A percentile compares a stretch with the other conserved stretches of the same genome.
These are phyloP conservation scores for Steinernema hermaphroditum DNA, from an alignment of 2,888 invertebrate genomes.

Conservation along the genomic window DNA sequence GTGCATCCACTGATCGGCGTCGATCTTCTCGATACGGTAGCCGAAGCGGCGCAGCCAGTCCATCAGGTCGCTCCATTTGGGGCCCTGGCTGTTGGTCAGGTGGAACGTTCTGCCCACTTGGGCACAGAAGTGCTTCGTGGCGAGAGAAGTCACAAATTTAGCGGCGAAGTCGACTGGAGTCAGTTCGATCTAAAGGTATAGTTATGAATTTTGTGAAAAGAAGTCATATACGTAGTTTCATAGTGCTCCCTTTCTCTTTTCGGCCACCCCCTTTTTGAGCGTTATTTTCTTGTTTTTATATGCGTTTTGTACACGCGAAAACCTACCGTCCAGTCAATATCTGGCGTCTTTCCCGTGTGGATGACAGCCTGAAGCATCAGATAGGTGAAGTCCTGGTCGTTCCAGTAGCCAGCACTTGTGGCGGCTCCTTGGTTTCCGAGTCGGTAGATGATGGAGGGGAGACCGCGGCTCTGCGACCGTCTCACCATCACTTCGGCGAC, in stretches of 20 bases:
- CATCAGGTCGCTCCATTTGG: conserved; percentile 65
- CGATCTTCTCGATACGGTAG: conserved; percentile 63
- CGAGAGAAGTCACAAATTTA: conserved; percentile 64
- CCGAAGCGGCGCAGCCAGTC: conserved; percentile 68
- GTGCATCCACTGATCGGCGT: conserved; percentile 66
- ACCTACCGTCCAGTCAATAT: conserved; percentile 50
- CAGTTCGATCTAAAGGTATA: conserved; percentile 66
- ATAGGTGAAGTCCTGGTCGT: conserved; percentile 68
- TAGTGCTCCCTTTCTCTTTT: no score
- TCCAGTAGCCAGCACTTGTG: conserved; percentile 65
- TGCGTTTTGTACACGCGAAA: no score
- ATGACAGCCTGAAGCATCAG: conserved; percentile 66
- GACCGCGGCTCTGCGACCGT: conserved; percentile 66
- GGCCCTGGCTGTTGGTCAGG: conserved; percentile 66
- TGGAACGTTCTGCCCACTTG: conserved; percentile 68
- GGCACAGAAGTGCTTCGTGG: conserved; percentile 61
- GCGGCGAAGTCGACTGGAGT: conserved; percentile 69
- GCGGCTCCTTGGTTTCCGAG: conserved; percentile 63
- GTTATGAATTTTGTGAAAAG: neutral
- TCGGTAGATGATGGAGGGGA: conserved; percentile 68
- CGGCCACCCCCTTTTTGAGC: no score
- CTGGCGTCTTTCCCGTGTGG: conserved; percentile 63
- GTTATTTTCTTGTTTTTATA: no score
- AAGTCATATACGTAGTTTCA: no score
- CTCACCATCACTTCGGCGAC: conserved; percentile 68